Conservation (phyloP, 2,888 invertebrate genomes). For the Entomobrya proxima region DNA sequence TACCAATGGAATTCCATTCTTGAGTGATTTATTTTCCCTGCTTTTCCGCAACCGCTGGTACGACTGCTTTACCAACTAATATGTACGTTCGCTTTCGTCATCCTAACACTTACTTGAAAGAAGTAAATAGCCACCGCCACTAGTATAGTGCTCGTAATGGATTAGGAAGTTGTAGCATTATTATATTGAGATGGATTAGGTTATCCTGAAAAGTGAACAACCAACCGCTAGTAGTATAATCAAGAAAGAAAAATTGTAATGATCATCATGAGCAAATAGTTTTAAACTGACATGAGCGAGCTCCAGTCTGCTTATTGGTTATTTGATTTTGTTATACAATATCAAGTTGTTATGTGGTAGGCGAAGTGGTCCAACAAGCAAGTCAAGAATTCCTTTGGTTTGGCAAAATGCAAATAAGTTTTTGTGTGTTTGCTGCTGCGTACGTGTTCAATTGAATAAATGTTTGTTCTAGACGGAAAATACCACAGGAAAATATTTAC, state of each 20-base stretch:
- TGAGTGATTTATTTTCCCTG: conserved; percentile 74
- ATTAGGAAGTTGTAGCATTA: background rate
- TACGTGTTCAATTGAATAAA: conserved; percentile 51
- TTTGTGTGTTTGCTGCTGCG: conserved; percentile 22
- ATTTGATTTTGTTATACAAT: background rate
- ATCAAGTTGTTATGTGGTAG: conserved; percentile 39
- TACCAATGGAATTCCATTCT: conserved; percentile 73
- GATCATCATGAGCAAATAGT: conserved; percentile 35
- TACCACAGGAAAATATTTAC: conserved; percentile 72
- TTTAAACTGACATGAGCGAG: background rate
- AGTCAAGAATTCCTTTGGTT: conserved; percentile 18
- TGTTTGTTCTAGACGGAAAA: conserved; percentile 72
- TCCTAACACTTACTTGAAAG: background rate
- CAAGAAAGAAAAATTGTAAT: conserved; percentile 1
- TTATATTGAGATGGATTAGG: background rate
- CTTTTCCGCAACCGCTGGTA: conserved; percentile 9
- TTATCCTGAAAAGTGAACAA: background rate
- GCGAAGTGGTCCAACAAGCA: conserved; percentile 17
- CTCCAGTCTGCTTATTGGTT: conserved; percentile 34
- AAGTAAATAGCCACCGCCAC: background rate
- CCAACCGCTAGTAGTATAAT: conserved; percentile 13
- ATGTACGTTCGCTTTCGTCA: background rate
- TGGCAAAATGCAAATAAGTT: conserved; percentile 46
- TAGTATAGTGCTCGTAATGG: background rate
- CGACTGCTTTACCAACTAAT: background rate